A percentile compares a stretch with the other conserved stretches of the same genome.
Evolutionary conservation across 30 jellyfish, hydroid and myxozoan genomes (phyloP).

Genomic region (Turritopsis rubra): DNA sequence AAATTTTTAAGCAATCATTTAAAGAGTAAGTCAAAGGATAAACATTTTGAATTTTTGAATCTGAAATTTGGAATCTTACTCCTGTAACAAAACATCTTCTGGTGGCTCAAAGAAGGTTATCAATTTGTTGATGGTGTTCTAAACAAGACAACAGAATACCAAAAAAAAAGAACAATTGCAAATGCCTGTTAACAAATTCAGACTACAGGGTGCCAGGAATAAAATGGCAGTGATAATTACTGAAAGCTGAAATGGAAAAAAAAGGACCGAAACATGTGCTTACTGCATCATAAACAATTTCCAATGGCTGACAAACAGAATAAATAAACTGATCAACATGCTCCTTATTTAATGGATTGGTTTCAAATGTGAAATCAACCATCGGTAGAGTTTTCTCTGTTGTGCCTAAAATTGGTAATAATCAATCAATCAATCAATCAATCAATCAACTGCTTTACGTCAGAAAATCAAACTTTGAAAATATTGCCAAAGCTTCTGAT

Average conservation of each 20-base stretch:
- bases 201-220: no score
- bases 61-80: no score
- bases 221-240: background rate
- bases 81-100: slow-evolving; percentile 82
- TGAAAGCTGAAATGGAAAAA: background rate
- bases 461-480: background rate
- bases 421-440: background rate
- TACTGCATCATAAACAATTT: slow-evolving; percentile 89
- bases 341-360: slow-evolving; percentile 74
- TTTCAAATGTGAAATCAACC: slow-evolving; percentile 79
- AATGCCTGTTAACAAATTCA: no score
- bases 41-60: no score
- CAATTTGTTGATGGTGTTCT: slow-evolving; percentile 75
- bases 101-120: slow-evolving; percentile 89
- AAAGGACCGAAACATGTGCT: slow-evolving; percentile 16
- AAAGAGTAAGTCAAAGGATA: no score
- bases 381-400: slow-evolving; percentile 37
- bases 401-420: background rate
- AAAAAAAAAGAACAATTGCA: slow-evolving; percentile 4
- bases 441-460: background rate
- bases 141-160: background rate
- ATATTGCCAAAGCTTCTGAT: no score
- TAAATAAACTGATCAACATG: slow-evolving; percentile 64
- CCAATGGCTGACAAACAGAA: slow-evolving; percentile 74
- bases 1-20: background rate